A percentile compares a stretch with the other conserved stretches of the same genome.
phyloP scores from a whole-genome alignment of 2,797 vertebrate species.

The Clamator glandarius region DNA sequence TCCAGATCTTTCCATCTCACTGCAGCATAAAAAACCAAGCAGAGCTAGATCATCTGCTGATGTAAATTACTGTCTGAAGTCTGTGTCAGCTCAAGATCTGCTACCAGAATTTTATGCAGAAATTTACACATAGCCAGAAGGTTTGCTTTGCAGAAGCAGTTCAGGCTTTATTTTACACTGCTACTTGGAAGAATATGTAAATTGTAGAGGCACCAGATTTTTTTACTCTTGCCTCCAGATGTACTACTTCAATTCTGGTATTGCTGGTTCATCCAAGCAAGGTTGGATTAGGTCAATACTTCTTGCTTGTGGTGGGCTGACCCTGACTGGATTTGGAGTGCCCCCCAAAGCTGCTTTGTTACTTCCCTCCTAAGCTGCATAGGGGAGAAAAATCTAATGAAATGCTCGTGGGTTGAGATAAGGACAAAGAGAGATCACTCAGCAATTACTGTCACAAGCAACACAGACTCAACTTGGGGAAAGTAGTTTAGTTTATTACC shows the following conservation, averaged over 20 bases:
- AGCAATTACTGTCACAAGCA: no score
- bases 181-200: constrained; percentile 26
- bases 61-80: not conserved
- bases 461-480: no score
- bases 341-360: no score
- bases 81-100: constrained; percentile 16
- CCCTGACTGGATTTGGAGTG: no score
- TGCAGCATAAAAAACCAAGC: not conserved
- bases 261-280: constrained; percentile 42
- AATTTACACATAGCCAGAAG: constrained; percentile 52
- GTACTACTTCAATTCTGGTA: constrained; percentile 35
- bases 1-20: not conserved
- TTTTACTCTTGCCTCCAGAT: constrained; percentile 49
- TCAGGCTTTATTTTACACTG: constrained; percentile 9
- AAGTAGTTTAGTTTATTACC: no score
- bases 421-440: no score
- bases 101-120: not conserved
- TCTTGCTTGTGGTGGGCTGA: not conserved
- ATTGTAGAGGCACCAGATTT: constrained; percentile 32
- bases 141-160: constrained; percentile 23
- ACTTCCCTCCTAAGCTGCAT: no score
- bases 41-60: not conserved
- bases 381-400: no score
- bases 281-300: constrained; percentile 52
- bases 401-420: no score